Conservation (phyloP, 2,113 vertebrate genomes). For the Empidonax traillii region DNA sequence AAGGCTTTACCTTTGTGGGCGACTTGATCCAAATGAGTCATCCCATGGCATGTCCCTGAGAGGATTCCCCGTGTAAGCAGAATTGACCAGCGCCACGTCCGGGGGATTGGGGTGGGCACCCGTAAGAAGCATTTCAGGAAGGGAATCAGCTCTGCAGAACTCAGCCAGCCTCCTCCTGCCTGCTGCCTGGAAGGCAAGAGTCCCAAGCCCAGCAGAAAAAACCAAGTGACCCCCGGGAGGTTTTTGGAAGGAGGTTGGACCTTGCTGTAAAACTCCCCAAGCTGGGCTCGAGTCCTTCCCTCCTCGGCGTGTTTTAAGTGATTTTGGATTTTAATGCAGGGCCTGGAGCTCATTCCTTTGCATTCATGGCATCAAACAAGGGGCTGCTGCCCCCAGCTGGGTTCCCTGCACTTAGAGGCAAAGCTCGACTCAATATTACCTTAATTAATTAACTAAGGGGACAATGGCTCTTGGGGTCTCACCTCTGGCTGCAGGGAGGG, state of each 20-base stretch:
- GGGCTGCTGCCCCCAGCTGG: constrained; percentile 48
- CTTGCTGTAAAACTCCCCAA: not conserved
- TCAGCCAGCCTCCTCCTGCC: not conserved
- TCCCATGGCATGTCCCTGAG: not conserved
- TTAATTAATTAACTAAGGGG: constrained; percentile 73
- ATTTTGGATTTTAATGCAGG: constrained; percentile 23
- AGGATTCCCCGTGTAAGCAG: constrained; percentile 31
- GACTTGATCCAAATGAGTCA: constrained; percentile 25
- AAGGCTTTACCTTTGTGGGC: not conserved
- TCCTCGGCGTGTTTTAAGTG: not conserved
- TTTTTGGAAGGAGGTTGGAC: not conserved
- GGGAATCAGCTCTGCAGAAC: not conserved
- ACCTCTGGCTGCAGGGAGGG: constrained; percentile 50
- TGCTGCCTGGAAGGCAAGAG: not conserved
- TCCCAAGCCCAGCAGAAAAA: not conserved
- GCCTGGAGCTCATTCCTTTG: constrained; percentile 32
- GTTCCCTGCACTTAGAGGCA: constrained; percentile 51
- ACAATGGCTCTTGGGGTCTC: constrained; percentile 64
- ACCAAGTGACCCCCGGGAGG: not conserved
- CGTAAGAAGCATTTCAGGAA: not conserved
- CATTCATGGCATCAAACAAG: constrained; percentile 9
- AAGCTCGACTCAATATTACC: constrained; percentile 63
- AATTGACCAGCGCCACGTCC: not conserved
- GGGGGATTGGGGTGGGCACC: not conserved
- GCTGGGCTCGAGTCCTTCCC: not conserved